Conservation (phyloP, 2,113 vertebrate genomes). For the Chelonoidis abingdonii region DNA sequence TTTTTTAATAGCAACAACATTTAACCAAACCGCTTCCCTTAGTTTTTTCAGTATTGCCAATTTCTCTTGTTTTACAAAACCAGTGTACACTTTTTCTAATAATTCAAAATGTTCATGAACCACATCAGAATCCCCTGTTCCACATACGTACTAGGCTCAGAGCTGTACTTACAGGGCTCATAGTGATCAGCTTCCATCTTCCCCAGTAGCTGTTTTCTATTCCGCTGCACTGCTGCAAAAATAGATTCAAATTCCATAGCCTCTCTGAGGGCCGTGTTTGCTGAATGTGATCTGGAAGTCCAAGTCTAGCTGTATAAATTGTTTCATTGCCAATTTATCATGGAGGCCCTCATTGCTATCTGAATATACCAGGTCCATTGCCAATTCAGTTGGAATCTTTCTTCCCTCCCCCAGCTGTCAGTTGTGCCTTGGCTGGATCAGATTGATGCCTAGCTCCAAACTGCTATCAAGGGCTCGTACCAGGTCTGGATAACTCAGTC, state of each 20-base stretch:
- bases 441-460: not conserved
- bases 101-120: not conserved
- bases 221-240: too few relatives aligned
- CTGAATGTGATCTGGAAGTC: too few relatives aligned
- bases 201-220: too few relatives aligned
- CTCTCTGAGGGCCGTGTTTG: too few relatives aligned
- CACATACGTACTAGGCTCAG: not conserved
- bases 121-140: not conserved
- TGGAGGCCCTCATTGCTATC: too few relatives aligned
- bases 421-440: not conserved
- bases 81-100: not conserved
- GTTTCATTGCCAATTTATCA: too few relatives aligned
- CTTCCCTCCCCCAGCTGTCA: not conserved
- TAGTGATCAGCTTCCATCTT: too few relatives aligned
- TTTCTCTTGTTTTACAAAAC: not conserved
- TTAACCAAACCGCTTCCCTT: not conserved
- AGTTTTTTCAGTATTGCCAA: too few relatives aligned
- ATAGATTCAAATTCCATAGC: too few relatives aligned
- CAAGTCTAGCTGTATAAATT: too few relatives aligned
- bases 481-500: not conserved
- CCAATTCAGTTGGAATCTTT: too few relatives aligned
- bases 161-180: not conserved
- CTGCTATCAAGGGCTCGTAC: not conserved
- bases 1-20: not conserved
- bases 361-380: too few relatives aligned